These are phyloP conservation scores for Aproaerema taeniolella DNA, from an alignment of 2,888 invertebrate species.

Conservation along the genomic window DNA sequence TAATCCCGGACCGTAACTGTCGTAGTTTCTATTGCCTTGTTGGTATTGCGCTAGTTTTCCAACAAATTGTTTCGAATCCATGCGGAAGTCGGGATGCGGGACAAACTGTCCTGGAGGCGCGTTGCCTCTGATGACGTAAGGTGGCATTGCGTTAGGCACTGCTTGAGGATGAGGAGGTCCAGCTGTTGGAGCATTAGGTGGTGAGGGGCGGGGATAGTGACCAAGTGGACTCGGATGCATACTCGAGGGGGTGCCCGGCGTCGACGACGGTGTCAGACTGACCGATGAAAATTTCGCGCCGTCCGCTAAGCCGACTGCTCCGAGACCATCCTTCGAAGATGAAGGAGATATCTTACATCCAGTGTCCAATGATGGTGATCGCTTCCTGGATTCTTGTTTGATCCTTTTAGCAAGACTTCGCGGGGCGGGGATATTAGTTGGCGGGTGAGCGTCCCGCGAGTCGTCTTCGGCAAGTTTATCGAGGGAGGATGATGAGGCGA, in stretches of 20 bases:
- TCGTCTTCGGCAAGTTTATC: conserved; percentile 87
- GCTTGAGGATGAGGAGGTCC: conserved; percentile 78
- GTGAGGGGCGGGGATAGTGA: conserved; percentile 83
- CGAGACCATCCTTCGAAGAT: conserved; percentile 72
- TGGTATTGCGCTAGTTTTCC: conserved; percentile 64
- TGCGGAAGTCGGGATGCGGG: conserved; percentile 71
- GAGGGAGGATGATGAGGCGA: conserved; percentile 80
- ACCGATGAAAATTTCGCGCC: conserved; percentile 80
- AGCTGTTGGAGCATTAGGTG: conserved; percentile 79
- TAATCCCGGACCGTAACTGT: conserved; percentile 47
- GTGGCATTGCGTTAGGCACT: conserved; percentile 77
- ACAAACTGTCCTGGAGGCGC: conserved; percentile 67
- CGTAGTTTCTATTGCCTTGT: conserved; percentile 62
- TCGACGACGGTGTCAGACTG: conserved; percentile 79
- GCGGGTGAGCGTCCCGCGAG: conserved; percentile 84
- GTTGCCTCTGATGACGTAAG: conserved; percentile 75
- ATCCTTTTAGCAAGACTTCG: conserved; percentile 69
- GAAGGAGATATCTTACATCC: conserved; percentile 73
- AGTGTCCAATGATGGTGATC: conserved; percentile 73
- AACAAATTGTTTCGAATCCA: conserved; percentile 69
- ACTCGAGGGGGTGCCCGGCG: conserved; percentile 80
- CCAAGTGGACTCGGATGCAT: conserved; percentile 81
- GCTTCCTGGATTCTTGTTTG: conserved; percentile 76
- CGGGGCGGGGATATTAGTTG: conserved; percentile 74
- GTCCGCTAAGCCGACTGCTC: conserved; percentile 65